Base-by-base conservation (phyloP, 1,140 invertebrate genomes). In the Pogonomyrmex californicus region DNA sequence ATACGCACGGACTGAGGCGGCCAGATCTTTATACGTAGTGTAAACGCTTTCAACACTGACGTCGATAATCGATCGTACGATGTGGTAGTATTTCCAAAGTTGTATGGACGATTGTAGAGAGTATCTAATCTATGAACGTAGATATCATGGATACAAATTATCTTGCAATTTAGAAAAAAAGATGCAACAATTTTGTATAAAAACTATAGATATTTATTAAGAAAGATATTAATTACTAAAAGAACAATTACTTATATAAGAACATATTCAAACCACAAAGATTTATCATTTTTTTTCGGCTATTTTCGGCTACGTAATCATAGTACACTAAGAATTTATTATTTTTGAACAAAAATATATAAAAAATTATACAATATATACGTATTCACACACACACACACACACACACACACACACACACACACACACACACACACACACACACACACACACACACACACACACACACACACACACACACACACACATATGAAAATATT, bases 1-100 rank as follows among this genome's bases (percentile, higher is more conserved):
- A 90, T 79, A 86, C 83, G 86, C 87, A 73, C 87, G 86, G 68
- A 86, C 78, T 68, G 88, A 87, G 76, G n/a, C 33, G 12, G 44
- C 73, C 62, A 68, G 79, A 90, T 90, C 47, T 89, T 62, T 75
- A 66, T 30, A 51, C 23, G 75, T 85, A 60, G 60, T n/a, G 41
- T 54, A 54, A 36, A 62, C 51, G 86, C 78, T 89, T 86, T 85
- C 85, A 70, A 44, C 68, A 58, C 75, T 66, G 56, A 89, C 60
- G 23, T 78, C 62, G 49, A 79, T 86, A 90, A 90, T 89, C 76
- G 82, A 86, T 76, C 70, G 75, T 60, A 49, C 51, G n/a, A 71
- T 36, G 71, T 51, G 38, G 47, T 51, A 82, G 78, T 76, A 51
- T 86, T 89, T 81, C 63, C 51, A 38, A 73, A 73, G n/a, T 58